Base-by-base conservation (phyloP, 1,140 invertebrate genomes). In the Formica exsecta region DNA sequence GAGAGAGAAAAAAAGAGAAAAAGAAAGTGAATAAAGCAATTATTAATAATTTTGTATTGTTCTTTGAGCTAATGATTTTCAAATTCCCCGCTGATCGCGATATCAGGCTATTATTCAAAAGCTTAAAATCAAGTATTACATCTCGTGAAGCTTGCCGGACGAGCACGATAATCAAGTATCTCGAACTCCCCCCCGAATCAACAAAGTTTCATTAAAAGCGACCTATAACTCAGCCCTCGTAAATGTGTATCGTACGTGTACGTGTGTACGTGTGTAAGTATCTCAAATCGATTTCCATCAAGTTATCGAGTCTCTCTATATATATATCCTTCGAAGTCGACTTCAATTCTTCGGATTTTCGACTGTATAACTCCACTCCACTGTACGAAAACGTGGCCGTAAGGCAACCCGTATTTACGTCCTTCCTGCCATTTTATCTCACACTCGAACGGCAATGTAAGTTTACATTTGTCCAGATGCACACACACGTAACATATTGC, bases 191-290 rank as follows among this genome's bases (percentile, higher is more conserved):
- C 3, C 29, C 6, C 51, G 81, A 87, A 89, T 90, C 80, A 90
- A 90, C 88, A 76, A 90, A 90, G 76, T 90, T 90, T 90, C 89
- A 90, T 90, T 87, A 90, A 90, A 87, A 62, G 80, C 70, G 70
- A 90, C 79, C 80, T 80, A 48, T 48, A 86, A 62, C 64, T 25
- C 71, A 73, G 88, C 62, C 70, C 73, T 77, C 79, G 73, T 80
- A 87, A 90, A 90, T 85, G 79, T 75, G 88, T 76, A 77, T 84
- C 54, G 48, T 51, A 9, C 2, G 4, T 7, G 16, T 9, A 22
- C 38, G 59, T 66, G 80, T 89, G 70, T 83, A 89, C 44, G 76
- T 29, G 25, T 29, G 25, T 29, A 29, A 29, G 25, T 71, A 77
- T 76, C 84, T 65, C 86, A 80, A 89, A 89, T 89, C 87, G 88